Percentiles rank a stretch among this genome's conserved stretches.
Evolutionary conservation across 2,888 invertebrate species (phyloP).

Genomic region (Drosophila demipolita): DNA sequence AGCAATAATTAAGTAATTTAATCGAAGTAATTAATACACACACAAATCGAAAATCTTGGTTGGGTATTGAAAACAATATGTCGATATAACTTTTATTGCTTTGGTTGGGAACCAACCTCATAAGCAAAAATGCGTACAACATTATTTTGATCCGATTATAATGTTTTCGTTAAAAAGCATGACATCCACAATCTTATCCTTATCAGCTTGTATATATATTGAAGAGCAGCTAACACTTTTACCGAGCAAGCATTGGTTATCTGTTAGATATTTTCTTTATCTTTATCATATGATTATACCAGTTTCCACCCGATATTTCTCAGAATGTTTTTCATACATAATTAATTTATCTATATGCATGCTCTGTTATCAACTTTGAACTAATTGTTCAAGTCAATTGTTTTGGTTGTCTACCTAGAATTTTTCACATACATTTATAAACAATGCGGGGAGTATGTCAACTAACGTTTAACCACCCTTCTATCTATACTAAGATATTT

Average conservation of each 20-base stretch:
- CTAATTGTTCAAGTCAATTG: not conserved
- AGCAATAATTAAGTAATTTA: not conserved
- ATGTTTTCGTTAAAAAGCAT: not conserved
- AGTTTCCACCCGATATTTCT: not conserved
- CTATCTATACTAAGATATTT: not conserved
- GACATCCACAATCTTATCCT: constrained; percentile 4
- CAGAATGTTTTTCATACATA: not conserved
- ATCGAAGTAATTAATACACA: not conserved
- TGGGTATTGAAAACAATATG: not conserved
- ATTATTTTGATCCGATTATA: not conserved
- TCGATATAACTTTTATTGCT: not conserved
- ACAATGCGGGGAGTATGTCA: not conserved
- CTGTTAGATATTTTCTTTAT: constrained; percentile 5
- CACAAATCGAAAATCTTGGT: not conserved
- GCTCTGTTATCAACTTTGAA: not conserved
- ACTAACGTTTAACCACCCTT: not conserved
- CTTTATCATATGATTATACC: constrained; percentile 10
- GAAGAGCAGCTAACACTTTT: not conserved
- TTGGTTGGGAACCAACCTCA: not conserved
- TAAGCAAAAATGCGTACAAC: not conserved
- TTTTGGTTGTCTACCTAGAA: too few species aligned
- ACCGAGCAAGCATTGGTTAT: not conserved
- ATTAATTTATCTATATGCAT: not conserved
- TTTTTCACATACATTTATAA: not conserved
- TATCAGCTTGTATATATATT: constrained; percentile 8